Evolutionary conservation across 2,113 vertebrate genomes (phyloP).

Genomic region (Pipra filicauda): DNA sequence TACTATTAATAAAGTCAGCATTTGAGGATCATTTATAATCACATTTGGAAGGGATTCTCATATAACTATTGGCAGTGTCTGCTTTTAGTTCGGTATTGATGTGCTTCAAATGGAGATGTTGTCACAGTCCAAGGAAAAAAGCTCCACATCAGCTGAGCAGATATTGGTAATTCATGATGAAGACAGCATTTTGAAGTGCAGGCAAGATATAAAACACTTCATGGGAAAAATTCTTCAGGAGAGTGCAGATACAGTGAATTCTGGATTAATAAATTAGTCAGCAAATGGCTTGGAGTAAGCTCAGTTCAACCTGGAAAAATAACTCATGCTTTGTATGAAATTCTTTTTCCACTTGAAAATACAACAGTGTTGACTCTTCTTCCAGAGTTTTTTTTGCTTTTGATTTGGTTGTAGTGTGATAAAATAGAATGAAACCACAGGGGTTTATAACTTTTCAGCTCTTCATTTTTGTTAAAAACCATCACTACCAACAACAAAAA

Average conservation of each 20-base stretch:
- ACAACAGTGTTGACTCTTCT: neutral
- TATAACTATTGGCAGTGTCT: constrained; percentile 23
- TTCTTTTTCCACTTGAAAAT: neutral
- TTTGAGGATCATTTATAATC: constrained; percentile 66
- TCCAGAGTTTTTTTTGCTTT: neutral
- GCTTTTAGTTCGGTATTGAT: neutral
- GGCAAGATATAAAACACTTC: neutral
- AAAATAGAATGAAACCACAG: neutral
- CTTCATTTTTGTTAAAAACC: neutral
- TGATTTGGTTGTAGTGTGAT: neutral
- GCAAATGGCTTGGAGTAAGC: neutral
- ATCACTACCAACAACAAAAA: neutral
- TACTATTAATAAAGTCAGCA: constrained; percentile 44
- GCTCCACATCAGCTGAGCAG: neutral
- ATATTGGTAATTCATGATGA: neutral
- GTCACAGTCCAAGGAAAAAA: neutral
- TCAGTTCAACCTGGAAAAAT: neutral
- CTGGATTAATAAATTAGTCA: neutral
- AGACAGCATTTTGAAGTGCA: neutral
- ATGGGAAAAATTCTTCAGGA: neutral
- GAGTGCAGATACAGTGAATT: neutral
- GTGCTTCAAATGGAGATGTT: neutral
- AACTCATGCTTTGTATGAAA: neutral
- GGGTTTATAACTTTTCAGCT: neutral
- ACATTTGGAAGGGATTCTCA: constrained; percentile 42